A percentile compares a stretch with the other conserved stretches of the same genome.
phyloP scores from a whole-genome alignment of 2,113 vertebrate genomes.

The Ploceus nigricollis region DNA sequence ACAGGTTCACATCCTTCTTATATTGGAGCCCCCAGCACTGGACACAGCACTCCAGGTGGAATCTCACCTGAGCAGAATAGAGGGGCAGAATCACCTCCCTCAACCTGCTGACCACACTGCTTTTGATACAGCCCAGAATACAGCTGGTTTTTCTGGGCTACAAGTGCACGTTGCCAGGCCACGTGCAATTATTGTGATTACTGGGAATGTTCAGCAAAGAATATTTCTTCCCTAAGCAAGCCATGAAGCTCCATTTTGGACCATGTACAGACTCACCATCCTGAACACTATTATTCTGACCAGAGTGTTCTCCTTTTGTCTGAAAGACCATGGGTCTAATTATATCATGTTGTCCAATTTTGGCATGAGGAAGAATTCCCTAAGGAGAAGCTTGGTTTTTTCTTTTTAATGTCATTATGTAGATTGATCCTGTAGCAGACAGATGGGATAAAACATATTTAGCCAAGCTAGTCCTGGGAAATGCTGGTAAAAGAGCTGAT shows the following conservation, averaged over 20 bases:
- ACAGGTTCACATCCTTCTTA: background rate
- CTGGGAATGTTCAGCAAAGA: background rate
- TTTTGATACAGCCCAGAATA: background rate
- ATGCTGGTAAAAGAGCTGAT: background rate
- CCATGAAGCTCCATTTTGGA: background rate
- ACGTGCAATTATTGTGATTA: background rate
- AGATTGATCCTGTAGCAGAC: background rate
- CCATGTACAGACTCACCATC: background rate
- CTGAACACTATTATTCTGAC: background rate
- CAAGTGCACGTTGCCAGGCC: fast-evolving
- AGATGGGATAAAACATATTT: background rate
- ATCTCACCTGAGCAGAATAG: background rate
- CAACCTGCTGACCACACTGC: fast-evolving
- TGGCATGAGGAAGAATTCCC: background rate
- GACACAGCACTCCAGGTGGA: background rate
- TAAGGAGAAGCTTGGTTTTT: background rate
- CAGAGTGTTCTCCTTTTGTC: background rate
- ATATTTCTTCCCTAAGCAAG: background rate
- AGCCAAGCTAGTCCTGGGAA: background rate
- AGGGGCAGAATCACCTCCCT: background rate
- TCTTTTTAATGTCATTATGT: background rate
- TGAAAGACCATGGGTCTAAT: background rate
- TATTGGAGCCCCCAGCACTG: background rate
- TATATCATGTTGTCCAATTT: background rate
- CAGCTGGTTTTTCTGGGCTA: background rate